A percentile compares a stretch with the other conserved stretches of the same genome.
phyloP scores from a whole-genome alignment of 2,888 invertebrate genomes.

The Cantharis lateralis region DNA sequence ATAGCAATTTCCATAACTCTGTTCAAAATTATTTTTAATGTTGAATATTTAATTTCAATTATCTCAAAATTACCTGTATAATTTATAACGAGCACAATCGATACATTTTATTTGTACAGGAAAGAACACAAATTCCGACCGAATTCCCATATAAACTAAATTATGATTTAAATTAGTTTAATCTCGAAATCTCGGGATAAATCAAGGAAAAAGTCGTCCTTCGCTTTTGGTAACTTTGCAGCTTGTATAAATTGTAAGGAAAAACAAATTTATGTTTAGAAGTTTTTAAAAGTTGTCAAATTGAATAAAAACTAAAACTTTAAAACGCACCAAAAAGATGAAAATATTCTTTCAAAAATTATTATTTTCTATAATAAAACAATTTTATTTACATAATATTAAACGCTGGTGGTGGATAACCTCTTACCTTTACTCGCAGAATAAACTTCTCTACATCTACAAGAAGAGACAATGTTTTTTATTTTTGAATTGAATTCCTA shows the following conservation, averaged over 20 bases:
- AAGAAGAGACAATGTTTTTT: not conserved
- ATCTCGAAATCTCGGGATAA: not conserved
- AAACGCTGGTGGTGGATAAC: not conserved
- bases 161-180: not conserved
- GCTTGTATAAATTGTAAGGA: not conserved
- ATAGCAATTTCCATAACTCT: not conserved
- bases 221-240: not conserved
- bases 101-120: not conserved
- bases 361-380: not conserved
- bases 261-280: conserved; percentile 2
- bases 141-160: not conserved
- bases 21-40: not conserved
- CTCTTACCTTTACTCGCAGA: not conserved
- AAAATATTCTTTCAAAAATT: not conserved
- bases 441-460: not conserved
- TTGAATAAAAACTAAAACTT: conserved; percentile 3
- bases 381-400: not conserved
- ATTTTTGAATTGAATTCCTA: conserved; percentile 11
- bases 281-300: conserved; percentile 3
- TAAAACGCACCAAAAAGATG: not conserved
- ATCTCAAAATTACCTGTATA: not conserved
- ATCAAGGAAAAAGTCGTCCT: not conserved
- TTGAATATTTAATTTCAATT: not conserved
- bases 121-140: not conserved
- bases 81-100: not conserved